phyloP scores from a whole-genome alignment of 2,797 vertebrate species.

The Micromesistius poutassou region DNA sequence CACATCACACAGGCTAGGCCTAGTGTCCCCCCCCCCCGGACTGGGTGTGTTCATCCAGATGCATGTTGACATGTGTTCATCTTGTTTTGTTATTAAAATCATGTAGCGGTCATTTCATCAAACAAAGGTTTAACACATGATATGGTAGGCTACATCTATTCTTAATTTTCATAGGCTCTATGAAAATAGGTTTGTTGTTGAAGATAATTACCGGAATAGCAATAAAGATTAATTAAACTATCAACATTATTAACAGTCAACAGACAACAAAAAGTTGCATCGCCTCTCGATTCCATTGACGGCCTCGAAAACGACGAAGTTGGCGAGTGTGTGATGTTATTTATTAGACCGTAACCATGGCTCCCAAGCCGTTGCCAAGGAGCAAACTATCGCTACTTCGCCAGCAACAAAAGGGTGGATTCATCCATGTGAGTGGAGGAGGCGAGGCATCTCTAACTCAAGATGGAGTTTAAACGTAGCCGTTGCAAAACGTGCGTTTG shows the following conservation, averaged over 20 bases:
- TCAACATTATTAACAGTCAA: not conserved
- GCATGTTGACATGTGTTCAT: not conserved
- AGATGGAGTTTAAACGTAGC: constrained; percentile 7
- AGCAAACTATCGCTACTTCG: constrained; percentile 75
- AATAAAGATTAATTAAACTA: not conserved
- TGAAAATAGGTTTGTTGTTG: no score
- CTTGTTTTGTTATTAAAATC: not conserved
- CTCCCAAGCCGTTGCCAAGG: constrained; percentile 80
- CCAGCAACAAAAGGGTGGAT: constrained; percentile 83
- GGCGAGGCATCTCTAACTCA: constrained; percentile 66
- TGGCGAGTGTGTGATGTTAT: constrained; percentile 72
- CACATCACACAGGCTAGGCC: constrained; percentile 30
- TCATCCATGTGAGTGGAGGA: constrained; percentile 73
- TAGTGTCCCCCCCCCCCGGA: no score
- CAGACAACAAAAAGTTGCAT: constrained; percentile 4
- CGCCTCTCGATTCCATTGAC: constrained; percentile 14
- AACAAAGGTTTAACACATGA: no score
- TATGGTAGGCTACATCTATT: no score
- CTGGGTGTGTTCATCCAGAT: not conserved
- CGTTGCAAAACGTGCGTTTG: not conserved
- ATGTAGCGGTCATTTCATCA: no score
- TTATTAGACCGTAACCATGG: constrained; percentile 77
- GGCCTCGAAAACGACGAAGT: constrained; percentile 34
- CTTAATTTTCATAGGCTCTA: no score
- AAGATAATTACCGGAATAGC: no score